Evolutionary conservation across 1,140 invertebrate genomes (phyloP), one percentile per base, ranked within the genome.

Genomic region (Atta colombica): DNA sequence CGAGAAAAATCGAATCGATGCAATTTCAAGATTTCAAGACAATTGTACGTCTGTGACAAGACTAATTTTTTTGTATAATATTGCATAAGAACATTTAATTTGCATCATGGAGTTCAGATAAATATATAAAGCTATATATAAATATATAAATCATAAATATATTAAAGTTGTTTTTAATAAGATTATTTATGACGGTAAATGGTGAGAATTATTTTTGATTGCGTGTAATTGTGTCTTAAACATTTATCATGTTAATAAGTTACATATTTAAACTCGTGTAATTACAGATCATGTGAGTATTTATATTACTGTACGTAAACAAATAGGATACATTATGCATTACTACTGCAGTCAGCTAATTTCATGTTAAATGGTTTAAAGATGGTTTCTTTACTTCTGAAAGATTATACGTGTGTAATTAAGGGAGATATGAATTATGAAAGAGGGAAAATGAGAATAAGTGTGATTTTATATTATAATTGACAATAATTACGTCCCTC

Each of bases 381-480:
- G 25, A 25, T 60, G 21, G 3, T 45, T 39, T 45, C 10, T 45
- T 45, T 77, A 77, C 8, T 45, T 49, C 14, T 10, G 39, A 78
- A 53, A 66, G 28, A 31, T 3, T 65, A 31, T 51, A 25, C 16
- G 5, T 31, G 2, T 35, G 31, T 49, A 49, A 8, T 35, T n/a
- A 25, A 21, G 28, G 31, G 31, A 39, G 31, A 39, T 14, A 45
- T 71, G 21, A 66, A 3, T 55, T 35, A 39, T 55, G 18, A 21
- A 14, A 25, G 16, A 45, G 25, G 21, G 12, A 28, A 74, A 61
- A 61, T 61, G 25, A 72, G 35, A 45, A 69, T 39, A 61, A 74
- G 71, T 74, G n/a, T 14, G 2, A 35, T 21, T 82, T 60, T 69
- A 69, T 55, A 71, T 16, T 49, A 10, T 75, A 61, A 74, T 21